A percentile compares a stretch with the other conserved stretches of the same genome.
These are phyloP conservation scores for Metacarcinus magister DNA, from an alignment of 2,888 invertebrate species.

Conservation along the genomic window DNA sequence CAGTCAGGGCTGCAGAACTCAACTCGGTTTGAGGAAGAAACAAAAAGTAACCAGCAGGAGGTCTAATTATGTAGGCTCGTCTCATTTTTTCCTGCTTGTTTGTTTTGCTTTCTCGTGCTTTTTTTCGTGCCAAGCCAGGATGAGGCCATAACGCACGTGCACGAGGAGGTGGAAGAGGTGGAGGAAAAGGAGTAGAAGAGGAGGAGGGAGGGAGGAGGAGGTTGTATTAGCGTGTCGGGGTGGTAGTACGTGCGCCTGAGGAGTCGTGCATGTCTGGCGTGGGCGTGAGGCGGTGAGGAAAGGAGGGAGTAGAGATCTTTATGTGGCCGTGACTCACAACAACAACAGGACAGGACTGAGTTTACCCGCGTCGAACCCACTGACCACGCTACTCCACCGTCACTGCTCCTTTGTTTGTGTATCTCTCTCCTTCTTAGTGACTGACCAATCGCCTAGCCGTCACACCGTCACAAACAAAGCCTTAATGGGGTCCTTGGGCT, in stretches of 20 bases:
- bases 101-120: background rate
- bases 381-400: background rate
- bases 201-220: background rate
- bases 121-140: background rate
- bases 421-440: background rate
- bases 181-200: background rate
- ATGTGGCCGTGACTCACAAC: conserved; percentile 29
- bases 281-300: conserved; percentile 38
- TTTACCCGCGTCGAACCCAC: background rate
- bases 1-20: background rate
- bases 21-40: background rate
- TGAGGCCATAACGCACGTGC: background rate
- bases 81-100: background rate
- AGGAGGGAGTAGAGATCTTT: conserved; percentile 3
- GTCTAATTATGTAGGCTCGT: background rate
- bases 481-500: background rate
- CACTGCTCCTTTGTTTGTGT: conserved; percentile 7
- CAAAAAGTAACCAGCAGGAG: background rate
- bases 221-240: background rate
- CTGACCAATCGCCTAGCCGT: background rate
- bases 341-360: background rate
- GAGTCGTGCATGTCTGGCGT: background rate
- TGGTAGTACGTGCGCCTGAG: background rate
- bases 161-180: background rate
- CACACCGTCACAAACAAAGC: background rate